phyloP scores from a whole-genome alignment of 2,888 invertebrate species.

The Hybos culiciformis region DNA sequence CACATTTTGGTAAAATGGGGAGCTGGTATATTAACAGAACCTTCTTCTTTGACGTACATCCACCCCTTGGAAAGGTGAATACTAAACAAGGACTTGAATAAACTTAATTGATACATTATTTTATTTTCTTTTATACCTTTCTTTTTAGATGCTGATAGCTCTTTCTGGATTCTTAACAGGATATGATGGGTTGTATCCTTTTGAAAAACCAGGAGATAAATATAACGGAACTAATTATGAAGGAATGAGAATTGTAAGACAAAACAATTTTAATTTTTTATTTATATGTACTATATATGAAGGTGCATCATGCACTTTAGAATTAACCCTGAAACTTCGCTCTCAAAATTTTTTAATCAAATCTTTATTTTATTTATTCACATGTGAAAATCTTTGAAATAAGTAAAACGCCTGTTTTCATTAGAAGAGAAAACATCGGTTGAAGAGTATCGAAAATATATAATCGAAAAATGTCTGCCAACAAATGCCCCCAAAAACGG shows the following conservation, averaged over 20 bases:
- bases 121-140: constrained; percentile 9
- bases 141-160: constrained; percentile 80
- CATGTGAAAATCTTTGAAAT: too few relatives aligned
- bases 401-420: too few relatives aligned
- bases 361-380: too few relatives aligned
- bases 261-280: not conserved
- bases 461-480: too few relatives aligned
- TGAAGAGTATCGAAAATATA: too few relatives aligned
- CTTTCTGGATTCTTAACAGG: constrained; percentile 82
- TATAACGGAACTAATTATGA: constrained; percentile 77
- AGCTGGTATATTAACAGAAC: constrained; percentile 96
- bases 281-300: too few relatives aligned
- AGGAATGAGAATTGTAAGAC: constrained; percentile 82
- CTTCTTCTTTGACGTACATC: constrained; percentile 97
- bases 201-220: constrained; percentile 92
- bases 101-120: constrained; percentile 3
- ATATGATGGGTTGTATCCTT: constrained; percentile 87
- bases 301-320: too few relatives aligned
- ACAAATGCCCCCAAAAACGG: too few relatives aligned
- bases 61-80: constrained; percentile 84
- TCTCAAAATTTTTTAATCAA: too few relatives aligned
- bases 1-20: constrained; percentile 98
- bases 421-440: too few relatives aligned
- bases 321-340: too few relatives aligned
- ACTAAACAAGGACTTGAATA: not conserved